Evolutionary conservation across 2,797 vertebrate species (phyloP), one percentile per base, ranked within the genome.

Genomic region (Echeneis naucrates): DNA sequence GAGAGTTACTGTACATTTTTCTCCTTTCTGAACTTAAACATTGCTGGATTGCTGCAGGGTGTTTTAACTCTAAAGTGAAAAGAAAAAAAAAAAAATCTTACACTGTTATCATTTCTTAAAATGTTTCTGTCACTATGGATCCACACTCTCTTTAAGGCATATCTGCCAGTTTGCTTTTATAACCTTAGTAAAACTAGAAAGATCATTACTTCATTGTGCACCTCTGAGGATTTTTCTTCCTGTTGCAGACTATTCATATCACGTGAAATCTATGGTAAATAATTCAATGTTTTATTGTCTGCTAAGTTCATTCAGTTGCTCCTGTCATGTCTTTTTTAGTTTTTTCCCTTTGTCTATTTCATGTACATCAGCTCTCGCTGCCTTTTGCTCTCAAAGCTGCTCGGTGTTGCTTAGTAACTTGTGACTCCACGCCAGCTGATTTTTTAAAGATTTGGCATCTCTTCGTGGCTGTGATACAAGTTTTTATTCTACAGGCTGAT

Each of bases 341-440:
- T 0, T 1, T 50, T 10, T 60, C n/a, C 53, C 32, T 27, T 12
- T 32, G 16, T 57, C 55, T 55, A 40, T 72, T 78, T 71, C 51
- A 63, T 65, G 58, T 33, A 59, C 16, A 9, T 76, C 67, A 84
- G 76, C 71, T 58, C 59, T 54, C 56, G 12, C 56, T 63, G 60
- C 61, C 37, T 74, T 63, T 76, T 59, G 65, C 65, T 87, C 81
- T 57, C 60, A 86, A 81, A 85, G 65, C 83, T 75, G 68, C 69
- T 86, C 75, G 66, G 72, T 83, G 85, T 91, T 91, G 87, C 87
- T 84, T 78, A 80, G 87, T 85, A 80, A 92, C 87, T 77, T 0
- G 2, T 48, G 56, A 89, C 58, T 85, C 62, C 23, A 16, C 67
- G 62, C 73, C 77, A 77, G 64, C 47, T 54, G 68, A 84, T 78